Evolutionary conservation across 2,888 invertebrate genomes (phyloP).

Genomic region (Cataglyphis cursor): DNA sequence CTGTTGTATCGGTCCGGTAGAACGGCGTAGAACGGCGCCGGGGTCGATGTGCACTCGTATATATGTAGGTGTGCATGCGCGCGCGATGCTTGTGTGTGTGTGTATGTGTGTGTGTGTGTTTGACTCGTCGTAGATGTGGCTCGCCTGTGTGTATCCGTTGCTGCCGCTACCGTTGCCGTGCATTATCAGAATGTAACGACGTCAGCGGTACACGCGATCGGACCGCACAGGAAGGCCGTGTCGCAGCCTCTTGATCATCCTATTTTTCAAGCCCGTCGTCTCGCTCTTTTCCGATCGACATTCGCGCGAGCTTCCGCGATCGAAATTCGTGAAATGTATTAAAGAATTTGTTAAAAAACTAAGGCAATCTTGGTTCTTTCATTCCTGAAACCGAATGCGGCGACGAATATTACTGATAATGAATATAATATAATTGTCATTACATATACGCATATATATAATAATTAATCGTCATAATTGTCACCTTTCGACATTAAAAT

Average conservation of each 20-base stretch:
- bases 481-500: background rate
- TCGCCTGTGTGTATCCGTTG: constrained; percentile 64
- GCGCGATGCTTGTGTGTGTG: constrained; percentile 23
- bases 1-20: constrained; percentile 73
- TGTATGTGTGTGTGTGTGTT: constrained; percentile 31
- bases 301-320: background rate
- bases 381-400: background rate
- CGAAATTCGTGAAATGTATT: background rate
- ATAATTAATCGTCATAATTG: background rate
- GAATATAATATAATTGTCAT: background rate
- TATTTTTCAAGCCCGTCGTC: constrained; percentile 74
- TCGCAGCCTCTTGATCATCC: constrained; percentile 82
- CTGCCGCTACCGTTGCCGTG: constrained; percentile 73
- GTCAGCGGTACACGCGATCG: constrained; percentile 79
- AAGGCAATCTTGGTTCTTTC: background rate
- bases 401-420: background rate
- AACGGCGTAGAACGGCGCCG: constrained; percentile 40
- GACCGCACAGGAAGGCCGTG: constrained; percentile 72
- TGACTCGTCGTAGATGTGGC: constrained; percentile 24
- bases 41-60: constrained; percentile 45
- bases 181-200: constrained; percentile 83
- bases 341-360: background rate
- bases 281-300: constrained; percentile 76
- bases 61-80: constrained; percentile 20
- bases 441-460: no score